phyloP scores from a whole-genome alignment of 2,113 vertebrate species.

The Choloepus hoffmanni region DNA sequence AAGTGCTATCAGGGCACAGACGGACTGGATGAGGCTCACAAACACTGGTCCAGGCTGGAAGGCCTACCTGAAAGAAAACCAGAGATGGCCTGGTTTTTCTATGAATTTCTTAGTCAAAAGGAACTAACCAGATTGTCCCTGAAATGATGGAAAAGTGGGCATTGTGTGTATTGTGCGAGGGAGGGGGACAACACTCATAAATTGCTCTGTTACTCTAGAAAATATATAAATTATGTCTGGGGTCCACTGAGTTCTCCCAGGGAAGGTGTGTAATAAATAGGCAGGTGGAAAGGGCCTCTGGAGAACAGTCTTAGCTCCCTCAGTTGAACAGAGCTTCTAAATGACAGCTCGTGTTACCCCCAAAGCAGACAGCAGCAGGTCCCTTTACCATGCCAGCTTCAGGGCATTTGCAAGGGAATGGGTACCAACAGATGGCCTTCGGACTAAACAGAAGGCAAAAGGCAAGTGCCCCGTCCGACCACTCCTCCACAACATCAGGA shows the following conservation, averaged over 20 bases:
- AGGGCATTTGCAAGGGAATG: constrained; percentile 84
- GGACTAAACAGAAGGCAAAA: constrained; percentile 80
- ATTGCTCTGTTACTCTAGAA: neutral
- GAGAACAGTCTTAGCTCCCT: constrained; percentile 77
- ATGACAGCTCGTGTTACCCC: constrained; percentile 82
- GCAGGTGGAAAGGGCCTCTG: constrained; percentile 75
- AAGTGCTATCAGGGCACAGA: neutral
- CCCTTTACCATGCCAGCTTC: constrained; percentile 72
- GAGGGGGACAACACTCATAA: neutral
- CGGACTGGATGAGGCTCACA: neutral
- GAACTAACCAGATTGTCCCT: neutral
- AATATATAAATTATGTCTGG: constrained; percentile 14
- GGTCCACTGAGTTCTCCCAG: constrained; percentile 45
- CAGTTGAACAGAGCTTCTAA: constrained; percentile 76
- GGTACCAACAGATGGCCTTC: constrained; percentile 78
- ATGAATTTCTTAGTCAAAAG: neutral
- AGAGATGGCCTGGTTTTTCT: neutral
- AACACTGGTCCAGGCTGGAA: neutral
- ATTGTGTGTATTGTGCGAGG: neutral
- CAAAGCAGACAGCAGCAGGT: constrained; percentile 81
- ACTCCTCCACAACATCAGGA: neutral
- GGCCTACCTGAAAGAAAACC: neutral
- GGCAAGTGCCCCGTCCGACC: neutral
- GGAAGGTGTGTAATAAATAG: constrained; percentile 1
- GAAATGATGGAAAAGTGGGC: neutral